These are phyloP conservation scores for Sarcophaga peregrina DNA, from an alignment of 1,140 invertebrate genomes.

Conservation along the genomic window DNA sequence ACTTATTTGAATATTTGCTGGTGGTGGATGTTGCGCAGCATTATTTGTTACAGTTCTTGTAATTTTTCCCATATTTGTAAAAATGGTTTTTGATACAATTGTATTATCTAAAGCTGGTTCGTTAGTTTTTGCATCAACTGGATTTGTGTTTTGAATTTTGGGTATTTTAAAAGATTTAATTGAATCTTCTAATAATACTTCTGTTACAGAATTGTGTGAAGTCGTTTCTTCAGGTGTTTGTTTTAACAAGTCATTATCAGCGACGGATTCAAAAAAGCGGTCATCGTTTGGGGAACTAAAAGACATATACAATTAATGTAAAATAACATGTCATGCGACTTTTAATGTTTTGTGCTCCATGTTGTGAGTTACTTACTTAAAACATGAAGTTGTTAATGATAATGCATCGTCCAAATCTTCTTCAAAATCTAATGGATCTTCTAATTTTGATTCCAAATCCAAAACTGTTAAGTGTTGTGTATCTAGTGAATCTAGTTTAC, in stretches of 20 bases:
- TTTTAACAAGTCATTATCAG: not conserved
- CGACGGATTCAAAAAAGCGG: not conserved
- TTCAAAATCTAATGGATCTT: slow-evolving; percentile 20
- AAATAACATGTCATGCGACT: no score
- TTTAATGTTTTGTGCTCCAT: no score
- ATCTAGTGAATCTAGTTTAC: no score
- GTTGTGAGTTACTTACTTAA: not conserved
- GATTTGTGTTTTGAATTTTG: not conserved
- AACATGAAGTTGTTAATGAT: not conserved
- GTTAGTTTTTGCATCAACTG: not conserved
- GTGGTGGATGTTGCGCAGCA: not conserved
- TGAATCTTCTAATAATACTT: not conserved
- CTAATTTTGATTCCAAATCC: slow-evolving; percentile 17
- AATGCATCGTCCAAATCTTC: slow-evolving; percentile 23
- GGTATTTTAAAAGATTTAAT: slow-evolving; percentile 34
- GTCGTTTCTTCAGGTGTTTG: not conserved
- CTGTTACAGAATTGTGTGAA: not conserved
- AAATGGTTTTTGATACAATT: not conserved
- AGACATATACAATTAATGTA: not conserved
- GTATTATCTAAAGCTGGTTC: not conserved
- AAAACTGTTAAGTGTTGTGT: not conserved
- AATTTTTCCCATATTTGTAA: not conserved
- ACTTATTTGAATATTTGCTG: not conserved
- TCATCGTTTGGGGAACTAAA: slow-evolving; percentile 31
- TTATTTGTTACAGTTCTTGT: not conserved